These are phyloP conservation scores for Brachystomella parvula DNA, from an alignment of 1,140 invertebrate species.

Conservation along the genomic window DNA sequence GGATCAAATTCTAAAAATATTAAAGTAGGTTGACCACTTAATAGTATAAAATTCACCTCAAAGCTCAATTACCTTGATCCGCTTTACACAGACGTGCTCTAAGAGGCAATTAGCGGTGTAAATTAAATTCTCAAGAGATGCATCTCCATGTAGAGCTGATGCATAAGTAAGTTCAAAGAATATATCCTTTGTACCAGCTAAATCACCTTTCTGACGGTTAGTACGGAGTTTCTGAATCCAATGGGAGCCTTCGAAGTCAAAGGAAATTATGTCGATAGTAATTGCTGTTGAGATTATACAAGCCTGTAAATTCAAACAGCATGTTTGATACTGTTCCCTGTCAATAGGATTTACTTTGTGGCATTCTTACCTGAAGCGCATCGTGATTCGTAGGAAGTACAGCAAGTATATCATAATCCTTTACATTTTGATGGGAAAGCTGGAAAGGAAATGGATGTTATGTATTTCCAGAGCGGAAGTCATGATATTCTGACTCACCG, in stretches of 20 bases:
- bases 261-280: slow-evolving; percentile 30
- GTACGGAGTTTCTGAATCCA: slow-evolving; percentile 35
- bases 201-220: slow-evolving; percentile 26
- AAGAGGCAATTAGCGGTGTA: slow-evolving; percentile 26
- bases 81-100: slow-evolving; percentile 31
- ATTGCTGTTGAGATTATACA: slow-evolving; percentile 25
- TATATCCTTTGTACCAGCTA: slow-evolving; percentile 31
- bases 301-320: slow-evolving; percentile 6
- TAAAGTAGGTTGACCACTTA: slow-evolving; percentile 6
- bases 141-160: slow-evolving; percentile 30
- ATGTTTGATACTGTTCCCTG: neutral
- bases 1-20: slow-evolving; percentile 28
- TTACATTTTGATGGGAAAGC: slow-evolving; percentile 20
- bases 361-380: slow-evolving; percentile 20
- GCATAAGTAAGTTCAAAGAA: slow-evolving; percentile 34
- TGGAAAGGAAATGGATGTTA: slow-evolving; percentile 12
- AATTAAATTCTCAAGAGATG: slow-evolving; percentile 31
- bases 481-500: slow-evolving; percentile 26
- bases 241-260: slow-evolving; percentile 35
- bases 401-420: slow-evolving; percentile 28
- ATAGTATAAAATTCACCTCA: no score
- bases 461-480: no score
- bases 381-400: slow-evolving; percentile 30
- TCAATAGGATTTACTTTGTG: neutral
- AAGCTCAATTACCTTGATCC: slow-evolving; percentile 31